These are phyloP conservation scores for Melinopterus prodromus DNA, from an alignment of 2,888 invertebrate species.

Conservation along the genomic window DNA sequence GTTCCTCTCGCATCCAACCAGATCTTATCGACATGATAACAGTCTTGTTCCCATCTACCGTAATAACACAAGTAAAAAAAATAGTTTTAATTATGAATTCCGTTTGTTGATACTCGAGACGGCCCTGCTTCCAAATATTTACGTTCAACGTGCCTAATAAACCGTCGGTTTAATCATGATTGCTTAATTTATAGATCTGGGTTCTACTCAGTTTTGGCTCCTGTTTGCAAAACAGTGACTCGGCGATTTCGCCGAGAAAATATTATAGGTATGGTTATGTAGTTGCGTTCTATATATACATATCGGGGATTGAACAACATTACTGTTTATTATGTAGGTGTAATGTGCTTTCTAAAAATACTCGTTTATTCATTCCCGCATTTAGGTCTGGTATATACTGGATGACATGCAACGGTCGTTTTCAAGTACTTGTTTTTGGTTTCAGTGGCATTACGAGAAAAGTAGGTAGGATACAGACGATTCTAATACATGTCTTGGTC, in stretches of 20 bases:
- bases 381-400: too few species aligned
- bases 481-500: too few species aligned
- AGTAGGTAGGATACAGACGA: too few species aligned
- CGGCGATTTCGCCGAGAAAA: neutral
- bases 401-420: too few species aligned
- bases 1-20: neutral
- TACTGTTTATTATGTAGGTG: too few species aligned
- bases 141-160: neutral
- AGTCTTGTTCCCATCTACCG: neutral
- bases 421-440: too few species aligned
- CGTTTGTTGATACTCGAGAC: neutral
- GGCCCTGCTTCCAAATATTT: neutral
- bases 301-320: neutral
- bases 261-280: neutral
- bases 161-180: neutral
- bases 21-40: neutral
- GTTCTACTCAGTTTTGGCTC: neutral
- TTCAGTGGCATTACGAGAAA: too few species aligned
- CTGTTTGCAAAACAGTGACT: constrained; percentile 4
- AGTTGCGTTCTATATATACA: neutral
- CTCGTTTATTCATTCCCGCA: too few species aligned
- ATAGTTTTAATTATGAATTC: neutral
- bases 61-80: neutral
- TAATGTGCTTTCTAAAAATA: too few species aligned
- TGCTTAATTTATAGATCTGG: constrained; percentile 4